phyloP scores from a whole-genome alignment of 2,797 vertebrate genomes.

The Artibeus jamaicensis region DNA sequence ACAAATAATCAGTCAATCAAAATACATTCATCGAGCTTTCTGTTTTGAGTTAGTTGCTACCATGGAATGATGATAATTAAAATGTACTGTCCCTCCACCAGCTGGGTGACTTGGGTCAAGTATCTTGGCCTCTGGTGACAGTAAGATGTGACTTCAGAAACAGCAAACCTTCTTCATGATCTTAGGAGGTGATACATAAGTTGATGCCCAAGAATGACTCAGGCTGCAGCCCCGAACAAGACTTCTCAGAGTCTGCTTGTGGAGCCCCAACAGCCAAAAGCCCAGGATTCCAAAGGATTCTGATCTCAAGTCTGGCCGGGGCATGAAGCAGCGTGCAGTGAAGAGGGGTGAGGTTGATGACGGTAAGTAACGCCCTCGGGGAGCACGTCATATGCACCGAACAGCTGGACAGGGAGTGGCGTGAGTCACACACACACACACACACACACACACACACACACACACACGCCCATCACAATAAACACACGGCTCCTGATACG shows the following conservation, averaged over 20 bases:
- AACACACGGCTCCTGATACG: not conserved
- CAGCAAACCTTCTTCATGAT: not conserved
- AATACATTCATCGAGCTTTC: not conserved
- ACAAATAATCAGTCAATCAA: not conserved
- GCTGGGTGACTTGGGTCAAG: not conserved
- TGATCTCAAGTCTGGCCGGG: not conserved
- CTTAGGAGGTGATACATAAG: not conserved
- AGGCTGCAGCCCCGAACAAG: not conserved
- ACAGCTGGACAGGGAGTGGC: not conserved
- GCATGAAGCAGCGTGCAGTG: not conserved
- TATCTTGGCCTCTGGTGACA: not conserved
- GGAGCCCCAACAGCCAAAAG: not conserved
- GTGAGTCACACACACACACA: not conserved
- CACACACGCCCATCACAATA: not conserved
- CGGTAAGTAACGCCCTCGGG: not conserved
- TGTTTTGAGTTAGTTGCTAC: not conserved
- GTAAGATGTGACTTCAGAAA: not conserved
- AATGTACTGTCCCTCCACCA: not conserved
- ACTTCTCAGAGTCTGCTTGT: not conserved
- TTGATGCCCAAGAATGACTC: not conserved
- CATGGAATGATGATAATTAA: not conserved
- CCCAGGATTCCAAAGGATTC: not conserved
- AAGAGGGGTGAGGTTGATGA: not conserved
- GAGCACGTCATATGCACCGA: not conserved
- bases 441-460: not conserved